phyloP scores from a whole-genome alignment of 2,888 invertebrate genomes.

The Ceratothoa steindachneri region DNA sequence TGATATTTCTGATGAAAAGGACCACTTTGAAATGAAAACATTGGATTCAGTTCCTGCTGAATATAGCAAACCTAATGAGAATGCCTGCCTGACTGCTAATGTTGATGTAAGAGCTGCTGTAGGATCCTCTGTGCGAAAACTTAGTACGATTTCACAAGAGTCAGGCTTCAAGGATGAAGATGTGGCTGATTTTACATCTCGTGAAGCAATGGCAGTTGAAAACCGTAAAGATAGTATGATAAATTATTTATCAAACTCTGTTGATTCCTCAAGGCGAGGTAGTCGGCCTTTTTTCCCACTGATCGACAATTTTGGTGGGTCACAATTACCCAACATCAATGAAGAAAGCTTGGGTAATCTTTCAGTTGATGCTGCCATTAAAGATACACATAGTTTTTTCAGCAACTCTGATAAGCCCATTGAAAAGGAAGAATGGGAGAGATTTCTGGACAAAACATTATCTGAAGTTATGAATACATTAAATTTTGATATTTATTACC shows the following conservation, averaged over 20 bases:
- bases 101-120: conserved; percentile 32
- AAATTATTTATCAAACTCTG: conserved; percentile 37
- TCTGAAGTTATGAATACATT: conserved; percentile 66
- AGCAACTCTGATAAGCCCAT: conserved; percentile 57
- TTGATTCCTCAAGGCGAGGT: conserved; percentile 38
- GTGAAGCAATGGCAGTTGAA: conserved; percentile 26
- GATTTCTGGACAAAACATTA: conserved; percentile 73
- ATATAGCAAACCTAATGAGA: background rate
- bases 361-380: conserved; percentile 42
- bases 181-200: conserved; percentile 33
- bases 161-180: conserved; percentile 37
- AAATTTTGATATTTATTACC: conserved; percentile 35
- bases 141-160: conserved; percentile 36
- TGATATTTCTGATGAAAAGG: background rate
- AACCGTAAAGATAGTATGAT: conserved; percentile 41
- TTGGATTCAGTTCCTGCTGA: background rate
- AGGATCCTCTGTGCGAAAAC: conserved; percentile 38
- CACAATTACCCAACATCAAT: conserved; percentile 38
- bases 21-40: background rate
- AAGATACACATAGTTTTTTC: conserved; percentile 49
- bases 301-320: conserved; percentile 22
- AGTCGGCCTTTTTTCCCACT: conserved; percentile 33
- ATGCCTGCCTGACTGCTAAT: background rate
- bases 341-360: conserved; percentile 41
- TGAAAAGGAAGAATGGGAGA: conserved; percentile 82